Conservation (phyloP, 2,113 vertebrate species). For the Marcusenius ussheri region DNA sequence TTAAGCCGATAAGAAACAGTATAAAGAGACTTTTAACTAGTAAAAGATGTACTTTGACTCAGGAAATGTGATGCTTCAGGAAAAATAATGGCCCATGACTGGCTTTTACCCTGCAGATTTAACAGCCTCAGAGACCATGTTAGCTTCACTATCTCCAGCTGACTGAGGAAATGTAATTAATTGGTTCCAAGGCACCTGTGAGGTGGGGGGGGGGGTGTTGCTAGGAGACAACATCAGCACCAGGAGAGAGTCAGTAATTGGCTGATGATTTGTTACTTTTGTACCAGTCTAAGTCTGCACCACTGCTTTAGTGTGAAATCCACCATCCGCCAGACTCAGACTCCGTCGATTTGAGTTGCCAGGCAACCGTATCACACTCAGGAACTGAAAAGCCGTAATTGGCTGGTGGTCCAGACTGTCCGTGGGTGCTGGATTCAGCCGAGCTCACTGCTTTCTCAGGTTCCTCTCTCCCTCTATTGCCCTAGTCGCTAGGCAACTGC, state of each 20-base stretch:
- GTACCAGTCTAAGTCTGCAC: constrained; percentile 49
- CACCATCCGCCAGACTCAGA: constrained; percentile 39
- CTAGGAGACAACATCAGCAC: constrained; percentile 57
- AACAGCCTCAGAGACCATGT: constrained; percentile 47
- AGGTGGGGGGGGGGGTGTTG: constrained; percentile 43
- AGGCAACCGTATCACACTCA: constrained; percentile 87
- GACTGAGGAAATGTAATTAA: constrained; percentile 67
- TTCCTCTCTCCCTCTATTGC: constrained; percentile 41
- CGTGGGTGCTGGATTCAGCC: constrained; percentile 81
- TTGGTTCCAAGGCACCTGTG: constrained; percentile 53
- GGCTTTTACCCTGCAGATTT: constrained; percentile 21
- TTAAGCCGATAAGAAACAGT: constrained; percentile 55
- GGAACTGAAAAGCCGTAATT: constrained; percentile 78
- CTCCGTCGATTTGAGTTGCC: constrained; percentile 68
- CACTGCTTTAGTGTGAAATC: constrained; percentile 28
- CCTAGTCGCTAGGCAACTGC: constrained; percentile 85
- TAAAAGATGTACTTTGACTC: constrained; percentile 25
- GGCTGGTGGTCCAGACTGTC: constrained; percentile 69
- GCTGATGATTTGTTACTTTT: constrained; percentile 57
- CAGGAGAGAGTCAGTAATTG: constrained; percentile 56
- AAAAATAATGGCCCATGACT: constrained; percentile 28
- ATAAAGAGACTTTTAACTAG: constrained; percentile 56
- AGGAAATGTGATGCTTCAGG: constrained; percentile 15
- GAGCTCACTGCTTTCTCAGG: constrained; percentile 76
- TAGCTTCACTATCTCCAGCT: constrained; percentile 46